phyloP scores from a whole-genome alignment of 1,140 invertebrate genomes.

The Drosophila sp. region DNA sequence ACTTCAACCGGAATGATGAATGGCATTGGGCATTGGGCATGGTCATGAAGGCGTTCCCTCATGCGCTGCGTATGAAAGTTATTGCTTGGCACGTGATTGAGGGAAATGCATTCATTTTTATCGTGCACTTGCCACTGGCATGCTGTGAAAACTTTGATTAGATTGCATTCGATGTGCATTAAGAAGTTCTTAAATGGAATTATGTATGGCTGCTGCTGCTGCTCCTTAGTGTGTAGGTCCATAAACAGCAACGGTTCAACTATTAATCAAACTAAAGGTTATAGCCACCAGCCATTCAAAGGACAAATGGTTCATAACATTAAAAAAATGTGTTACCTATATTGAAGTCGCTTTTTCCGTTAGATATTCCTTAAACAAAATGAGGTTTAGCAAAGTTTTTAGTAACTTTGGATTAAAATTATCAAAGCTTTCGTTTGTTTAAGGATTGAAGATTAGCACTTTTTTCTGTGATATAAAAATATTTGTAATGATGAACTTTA shows the following conservation, averaged over 20 bases:
- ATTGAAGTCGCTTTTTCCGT: too few relatives aligned
- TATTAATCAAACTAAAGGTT: neutral
- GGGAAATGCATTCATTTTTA: slow-evolving; percentile 16
- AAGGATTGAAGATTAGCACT: too few relatives aligned
- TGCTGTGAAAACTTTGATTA: slow-evolving; percentile 51
- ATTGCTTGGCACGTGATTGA: slow-evolving; percentile 21
- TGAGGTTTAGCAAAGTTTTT: too few relatives aligned
- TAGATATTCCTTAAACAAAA: too few relatives aligned
- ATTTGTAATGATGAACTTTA: too few relatives aligned
- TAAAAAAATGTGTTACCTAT: too few relatives aligned
- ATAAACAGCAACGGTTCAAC: slow-evolving; percentile 11
- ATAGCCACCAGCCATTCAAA: too few relatives aligned
- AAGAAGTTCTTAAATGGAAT: slow-evolving; percentile 23
- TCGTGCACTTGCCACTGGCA: slow-evolving; percentile 14
- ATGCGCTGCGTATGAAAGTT: slow-evolving; percentile 21
- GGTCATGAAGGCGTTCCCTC: slow-evolving; percentile 11
- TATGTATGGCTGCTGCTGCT: slow-evolving; percentile 2
- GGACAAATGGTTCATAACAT: too few relatives aligned
- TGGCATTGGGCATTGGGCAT: slow-evolving; percentile 10
- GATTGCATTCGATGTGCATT: slow-evolving; percentile 20
- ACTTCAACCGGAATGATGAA: slow-evolving; percentile 30
- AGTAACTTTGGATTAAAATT: too few relatives aligned
- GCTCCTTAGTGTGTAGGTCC: slow-evolving; percentile 4
- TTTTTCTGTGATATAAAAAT: too few relatives aligned
- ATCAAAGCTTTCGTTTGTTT: too few relatives aligned